Evolutionary conservation across 2,113 vertebrate species (phyloP).

Genomic region (Oncorhynchus keta): DNA sequence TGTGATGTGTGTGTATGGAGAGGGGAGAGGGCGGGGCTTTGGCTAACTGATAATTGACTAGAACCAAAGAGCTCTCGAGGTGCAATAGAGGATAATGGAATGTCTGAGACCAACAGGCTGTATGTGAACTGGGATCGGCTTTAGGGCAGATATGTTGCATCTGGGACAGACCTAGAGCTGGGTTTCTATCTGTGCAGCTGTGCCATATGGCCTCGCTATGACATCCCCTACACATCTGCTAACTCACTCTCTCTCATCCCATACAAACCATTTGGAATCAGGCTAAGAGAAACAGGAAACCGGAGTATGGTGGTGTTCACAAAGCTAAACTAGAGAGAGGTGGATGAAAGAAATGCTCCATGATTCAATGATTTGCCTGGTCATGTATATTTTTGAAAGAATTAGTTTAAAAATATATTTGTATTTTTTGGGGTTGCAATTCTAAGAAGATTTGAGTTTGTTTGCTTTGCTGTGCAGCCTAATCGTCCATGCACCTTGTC

Average conservation of each 20-base stretch:
- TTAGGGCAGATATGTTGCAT: conserved; percentile 54
- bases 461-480: conserved; percentile 3
- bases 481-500: conserved; percentile 24
- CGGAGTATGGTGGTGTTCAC: not conserved
- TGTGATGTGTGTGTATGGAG: conserved; percentile 37
- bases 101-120: conserved; percentile 31
- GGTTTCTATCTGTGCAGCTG: conserved; percentile 42
- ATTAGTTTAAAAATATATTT: not conserved
- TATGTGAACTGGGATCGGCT: conserved; percentile 52
- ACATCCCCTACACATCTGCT: conserved; percentile 55
- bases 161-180: conserved; percentile 38
- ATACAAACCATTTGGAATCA: conserved; percentile 42
- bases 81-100: conserved; percentile 45
- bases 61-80: conserved; percentile 42
- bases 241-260: conserved; percentile 21
- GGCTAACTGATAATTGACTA: conserved; percentile 25
- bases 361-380: conserved; percentile 15
- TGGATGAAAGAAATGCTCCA: not conserved
- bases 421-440: too few species aligned
- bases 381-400: not conserved
- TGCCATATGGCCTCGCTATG: conserved; percentile 26
- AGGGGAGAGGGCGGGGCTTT: conserved; percentile 24
- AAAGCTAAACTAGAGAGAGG: conserved; percentile 14
- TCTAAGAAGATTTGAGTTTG: not conserved
- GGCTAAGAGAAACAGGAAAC: conserved; percentile 15